Evolutionary conservation across 2,888 invertebrate genomes (phyloP), one percentile per base, ranked within the genome.

Genomic region (Stenurella melanura): DNA sequence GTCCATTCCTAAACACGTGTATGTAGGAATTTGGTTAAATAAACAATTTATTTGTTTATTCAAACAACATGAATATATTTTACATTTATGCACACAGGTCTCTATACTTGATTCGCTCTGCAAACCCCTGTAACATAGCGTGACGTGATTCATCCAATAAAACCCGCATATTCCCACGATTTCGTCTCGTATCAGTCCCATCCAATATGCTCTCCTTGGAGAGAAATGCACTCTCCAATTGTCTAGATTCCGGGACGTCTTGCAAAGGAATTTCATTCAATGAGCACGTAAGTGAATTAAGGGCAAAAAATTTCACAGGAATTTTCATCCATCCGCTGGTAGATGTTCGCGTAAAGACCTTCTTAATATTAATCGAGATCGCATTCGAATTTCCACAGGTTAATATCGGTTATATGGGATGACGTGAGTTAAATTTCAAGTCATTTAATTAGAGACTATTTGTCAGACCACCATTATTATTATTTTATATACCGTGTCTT

Each of bases 241-340:
- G 81, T 81, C 78, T 79, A 73, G 81, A 83, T 82, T 80, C 81
- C 80, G 69, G 71, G 61, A 79, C 81, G 74, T 60, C 72, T 75
- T 54, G 68, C 76, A 19, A 21, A 73, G 85, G 85, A 86, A 86
- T 86, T 83, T 81, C 82, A 71, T 78, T 80, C 80, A 83, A 84
- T 82, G 82, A 84, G 80, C 83, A 83, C 80, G 81, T 76, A 79
- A 80, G 84, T 86, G 86, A 86, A 87, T 86, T 87, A 86, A 85
- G 82, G 83, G 77, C 78, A 83, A 85, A 85, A 86, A 85, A 86
- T 85, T 84, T 83, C 80, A 76, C 80, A 81, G 81, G 87, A 85
- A 87, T 87, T 84, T 80, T 82, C 82, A 82, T 84, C 83, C 30
- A n/a, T 11, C 19, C 17, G 50, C n/a, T 67, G 69, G 77, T 74